A percentile compares a stretch with the other conserved stretches of the same genome.
These are phyloP conservation scores for Hippoglossus hippoglossus DNA, from an alignment of 2,797 vertebrate genomes.

Conservation along the genomic window DNA sequence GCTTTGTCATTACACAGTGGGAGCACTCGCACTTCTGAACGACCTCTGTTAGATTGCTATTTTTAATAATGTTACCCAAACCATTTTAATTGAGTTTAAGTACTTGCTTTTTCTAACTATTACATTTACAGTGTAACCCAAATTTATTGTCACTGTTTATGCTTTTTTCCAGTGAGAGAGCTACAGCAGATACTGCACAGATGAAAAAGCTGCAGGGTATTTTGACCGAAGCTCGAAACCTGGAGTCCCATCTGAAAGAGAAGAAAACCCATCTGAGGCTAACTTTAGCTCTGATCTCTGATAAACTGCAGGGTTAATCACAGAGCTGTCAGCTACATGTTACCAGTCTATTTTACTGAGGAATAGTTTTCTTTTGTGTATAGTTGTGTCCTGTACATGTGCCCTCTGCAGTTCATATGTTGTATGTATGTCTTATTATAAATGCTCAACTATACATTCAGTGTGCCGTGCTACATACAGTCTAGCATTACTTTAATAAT, in stretches of 20 bases:
- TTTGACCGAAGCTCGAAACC: conserved; percentile 71
- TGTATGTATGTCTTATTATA: conserved; percentile 7
- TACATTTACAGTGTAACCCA: not conserved
- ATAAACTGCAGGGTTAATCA: conserved; percentile 74
- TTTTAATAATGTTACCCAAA: too few species aligned
- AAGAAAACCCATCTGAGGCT: conserved; percentile 79
- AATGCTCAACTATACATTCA: not conserved
- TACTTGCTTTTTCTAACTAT: not conserved
- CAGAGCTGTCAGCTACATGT: not conserved
- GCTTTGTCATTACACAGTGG: too few species aligned
- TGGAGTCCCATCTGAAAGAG: conserved; percentile 78
- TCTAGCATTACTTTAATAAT: conserved; percentile 4
- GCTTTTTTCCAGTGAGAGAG: conserved; percentile 73
- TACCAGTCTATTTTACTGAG: not conserved
- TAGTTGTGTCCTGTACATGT: not conserved
- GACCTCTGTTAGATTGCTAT: too few species aligned
- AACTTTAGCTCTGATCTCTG: conserved; percentile 77
- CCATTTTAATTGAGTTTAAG: not conserved
- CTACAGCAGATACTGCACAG: conserved; percentile 69
- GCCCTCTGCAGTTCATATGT: conserved; percentile 2
- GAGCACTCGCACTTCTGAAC: too few species aligned
- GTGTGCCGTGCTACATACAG: not conserved
- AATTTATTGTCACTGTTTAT: conserved; percentile 8
- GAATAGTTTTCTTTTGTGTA: not conserved
- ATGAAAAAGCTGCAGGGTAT: conserved; percentile 78